Percentiles rank a stretch among this genome's conserved stretches.
Evolutionary conservation across 2,797 vertebrate species (phyloP).

Genomic region (Tokudaia tokunoshimensis): DNA sequence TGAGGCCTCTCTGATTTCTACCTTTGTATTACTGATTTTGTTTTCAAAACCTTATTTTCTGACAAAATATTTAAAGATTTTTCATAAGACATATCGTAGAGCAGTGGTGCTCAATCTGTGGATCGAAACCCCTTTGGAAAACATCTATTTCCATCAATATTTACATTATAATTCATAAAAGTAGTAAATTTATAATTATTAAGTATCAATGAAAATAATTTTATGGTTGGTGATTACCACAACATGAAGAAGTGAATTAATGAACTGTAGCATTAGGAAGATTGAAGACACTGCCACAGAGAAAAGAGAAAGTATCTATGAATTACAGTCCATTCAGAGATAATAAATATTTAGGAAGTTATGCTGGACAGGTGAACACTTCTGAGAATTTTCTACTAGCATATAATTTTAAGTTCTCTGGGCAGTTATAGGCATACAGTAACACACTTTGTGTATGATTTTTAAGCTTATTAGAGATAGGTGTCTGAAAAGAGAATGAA

Average conservation of each 20-base stretch:
- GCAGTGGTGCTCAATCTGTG: background rate
- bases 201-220: background rate
- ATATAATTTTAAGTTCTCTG: background rate
- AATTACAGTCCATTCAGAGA: background rate
- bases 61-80: background rate
- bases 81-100: background rate
- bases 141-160: background rate
- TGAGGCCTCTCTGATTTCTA: background rate
- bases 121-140: background rate
- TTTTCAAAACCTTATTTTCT: background rate
- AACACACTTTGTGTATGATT: fast-evolving
- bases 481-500: background rate
- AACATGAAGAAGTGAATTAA: background rate
- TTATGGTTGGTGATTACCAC: background rate
- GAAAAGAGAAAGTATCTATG: background rate
- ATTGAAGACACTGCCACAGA: background rate
- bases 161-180: background rate
- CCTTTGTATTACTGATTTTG: background rate
- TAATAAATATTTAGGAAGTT: background rate
- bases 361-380: background rate
- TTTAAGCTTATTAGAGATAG: background rate
- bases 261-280: background rate
- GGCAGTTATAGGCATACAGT: background rate
- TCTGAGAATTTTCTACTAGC: background rate
- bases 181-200: background rate